phyloP scores from a whole-genome alignment of 2,113 vertebrate species.

The Campylorhamphus procurvoides region DNA sequence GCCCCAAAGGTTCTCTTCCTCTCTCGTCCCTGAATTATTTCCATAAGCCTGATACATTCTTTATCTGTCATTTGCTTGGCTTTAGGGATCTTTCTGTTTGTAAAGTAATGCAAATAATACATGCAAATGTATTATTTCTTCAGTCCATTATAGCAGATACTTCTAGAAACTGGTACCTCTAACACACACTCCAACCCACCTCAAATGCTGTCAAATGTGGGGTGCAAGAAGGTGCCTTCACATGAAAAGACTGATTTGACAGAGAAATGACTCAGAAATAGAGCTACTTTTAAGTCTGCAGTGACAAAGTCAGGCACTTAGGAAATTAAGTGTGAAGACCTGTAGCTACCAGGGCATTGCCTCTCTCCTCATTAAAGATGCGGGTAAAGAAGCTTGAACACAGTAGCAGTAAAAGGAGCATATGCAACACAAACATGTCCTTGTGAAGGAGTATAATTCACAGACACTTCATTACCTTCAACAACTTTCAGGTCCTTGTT shows the following conservation, averaged over 20 bases:
- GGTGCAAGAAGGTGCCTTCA: not conserved
- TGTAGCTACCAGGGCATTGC: not conserved
- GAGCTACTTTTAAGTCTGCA: not conserved
- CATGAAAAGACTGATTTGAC: not conserved
- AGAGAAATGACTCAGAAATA: not conserved
- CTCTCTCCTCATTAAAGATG: constrained; percentile 32
- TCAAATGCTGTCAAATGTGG: not conserved
- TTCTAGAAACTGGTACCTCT: not conserved
- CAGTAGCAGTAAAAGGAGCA: constrained; percentile 26
- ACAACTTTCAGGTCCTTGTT: constrained; percentile 23
- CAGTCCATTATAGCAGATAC: not conserved
- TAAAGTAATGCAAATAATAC: not conserved
- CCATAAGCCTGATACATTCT: not conserved
- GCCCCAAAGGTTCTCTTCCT: not conserved
- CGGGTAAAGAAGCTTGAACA: constrained; percentile 21
- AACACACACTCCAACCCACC: not conserved
- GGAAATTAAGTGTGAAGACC: constrained; percentile 4
- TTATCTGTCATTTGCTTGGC: not conserved
- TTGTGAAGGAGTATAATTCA: constrained; percentile 44
- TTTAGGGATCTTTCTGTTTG: not conserved
- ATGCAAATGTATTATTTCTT: not conserved
- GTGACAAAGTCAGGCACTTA: not conserved
- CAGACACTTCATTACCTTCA: constrained; percentile 52
- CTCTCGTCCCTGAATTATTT: not conserved
- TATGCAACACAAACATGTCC: constrained; percentile 30